Evolutionary conservation across 1,140 invertebrate species (phyloP), one percentile per base, ranked within the genome.

Genomic region (Nymphalis io): DNA sequence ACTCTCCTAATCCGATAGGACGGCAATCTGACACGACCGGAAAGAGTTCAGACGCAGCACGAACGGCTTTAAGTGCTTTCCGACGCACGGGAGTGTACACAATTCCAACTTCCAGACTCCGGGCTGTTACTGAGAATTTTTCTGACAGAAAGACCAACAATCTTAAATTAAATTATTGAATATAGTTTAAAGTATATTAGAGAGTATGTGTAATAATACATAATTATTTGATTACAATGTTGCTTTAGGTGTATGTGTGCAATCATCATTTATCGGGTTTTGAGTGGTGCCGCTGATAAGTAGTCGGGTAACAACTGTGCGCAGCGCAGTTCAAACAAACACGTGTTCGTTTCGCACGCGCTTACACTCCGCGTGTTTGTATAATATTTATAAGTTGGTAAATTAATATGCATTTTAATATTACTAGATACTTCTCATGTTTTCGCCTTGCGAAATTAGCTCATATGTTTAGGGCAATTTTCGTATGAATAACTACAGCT

Each of bases 261-360:
- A 53, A 21, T 20, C 18, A 12, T 53, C 23, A 42, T 62, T 62
- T 62, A 62, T 62, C 44, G 60, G 21, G 8, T 33, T 8, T 53
- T 8, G 20, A 21, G 60, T 62, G 48, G 60, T 16, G 60, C 23
- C n/a, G 60, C 46, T 48, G 60, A 62, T 62, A 62, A 62, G 60
- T 62, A 62, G 46, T 53, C n/a, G 48, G 27, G 33, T 48, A 21
- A 64, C 60, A 53, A 51, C 57, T 53, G 38, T 51, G 15, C 55
- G 42, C 65, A 48, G 55, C 16, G 63, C 55, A 40, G 51, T 21
- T 57, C 39, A 42, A 42, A 27, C 42, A 70, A 21, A 66, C 58
- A 55, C 48, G 58, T 71, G 42, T 60, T 39, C 10, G 21, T 23
- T 40, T 51, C 66, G 55, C 71, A 73, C 65, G 46, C 39, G 58